These are phyloP conservation scores for Poeciliopsis turrubarensis DNA, from an alignment of 2,113 vertebrate genomes.

Conservation along the genomic window DNA sequence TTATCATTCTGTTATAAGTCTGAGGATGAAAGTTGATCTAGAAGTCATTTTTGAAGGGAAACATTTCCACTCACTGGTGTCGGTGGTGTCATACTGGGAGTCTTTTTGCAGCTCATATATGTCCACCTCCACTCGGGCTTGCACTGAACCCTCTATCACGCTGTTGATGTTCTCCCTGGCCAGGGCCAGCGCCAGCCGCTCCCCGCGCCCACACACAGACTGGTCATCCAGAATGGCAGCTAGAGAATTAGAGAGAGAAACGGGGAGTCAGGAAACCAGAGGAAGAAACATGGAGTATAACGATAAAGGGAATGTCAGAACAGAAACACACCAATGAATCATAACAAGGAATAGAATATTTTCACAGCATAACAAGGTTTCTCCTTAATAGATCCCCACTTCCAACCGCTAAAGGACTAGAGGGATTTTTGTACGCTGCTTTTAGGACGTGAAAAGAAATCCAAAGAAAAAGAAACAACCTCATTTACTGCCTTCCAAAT, in stretches of 20 bases:
- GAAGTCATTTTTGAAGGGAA: neutral
- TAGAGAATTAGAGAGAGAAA: constrained; percentile 45
- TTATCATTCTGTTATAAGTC: constrained; percentile 16
- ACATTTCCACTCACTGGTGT: constrained; percentile 86
- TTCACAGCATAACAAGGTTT: constrained; percentile 17
- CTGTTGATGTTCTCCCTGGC: constrained; percentile 94
- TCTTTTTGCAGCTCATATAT: constrained; percentile 93
- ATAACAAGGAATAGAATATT: constrained; percentile 17
- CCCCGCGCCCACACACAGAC: constrained; percentile 91
- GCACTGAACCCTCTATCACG: constrained; percentile 85
- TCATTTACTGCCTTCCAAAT: constrained; percentile 1
- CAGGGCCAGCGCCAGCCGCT: constrained; percentile 88
- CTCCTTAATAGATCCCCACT: constrained; percentile 9
- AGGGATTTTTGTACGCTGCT: neutral
- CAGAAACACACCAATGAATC: constrained; percentile 6
- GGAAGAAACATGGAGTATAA: constrained; percentile 16
- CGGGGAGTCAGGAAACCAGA: neutral
- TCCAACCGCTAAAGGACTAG: neutral
- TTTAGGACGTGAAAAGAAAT: constrained; percentile 14
- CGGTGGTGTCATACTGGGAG: constrained; percentile 94
- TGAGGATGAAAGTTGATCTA: constrained; percentile 8
- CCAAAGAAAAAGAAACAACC: constrained; percentile 2
- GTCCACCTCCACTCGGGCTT: constrained; percentile 90
- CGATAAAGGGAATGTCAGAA: constrained; percentile 11
- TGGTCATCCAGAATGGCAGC: constrained; percentile 90